These are phyloP conservation scores for Sebastes trivittatus DNA, from an alignment of 2,797 vertebrate species.

Conservation along the genomic window DNA sequence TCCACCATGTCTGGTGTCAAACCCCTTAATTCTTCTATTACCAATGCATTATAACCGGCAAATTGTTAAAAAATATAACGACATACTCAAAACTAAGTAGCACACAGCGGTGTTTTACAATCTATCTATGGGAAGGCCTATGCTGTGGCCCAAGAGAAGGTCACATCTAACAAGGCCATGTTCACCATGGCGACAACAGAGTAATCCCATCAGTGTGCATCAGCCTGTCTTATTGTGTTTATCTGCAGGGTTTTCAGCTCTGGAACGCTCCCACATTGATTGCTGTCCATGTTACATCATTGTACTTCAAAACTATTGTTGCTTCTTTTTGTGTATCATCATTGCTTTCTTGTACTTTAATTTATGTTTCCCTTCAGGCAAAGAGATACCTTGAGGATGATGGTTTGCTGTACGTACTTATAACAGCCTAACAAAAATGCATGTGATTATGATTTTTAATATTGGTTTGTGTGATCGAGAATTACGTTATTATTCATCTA, in stretches of 20 bases:
- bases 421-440: neutral
- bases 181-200: conserved; percentile 68
- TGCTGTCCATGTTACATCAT: conserved; percentile 23
- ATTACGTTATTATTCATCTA: neutral
- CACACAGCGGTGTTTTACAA: conserved; percentile 24
- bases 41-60: neutral
- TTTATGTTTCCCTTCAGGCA: neutral
- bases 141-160: conserved; percentile 58
- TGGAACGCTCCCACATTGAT: conserved; percentile 65
- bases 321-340: neutral
- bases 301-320: neutral
- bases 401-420: neutral
- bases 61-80: neutral
- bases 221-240: conserved; percentile 71
- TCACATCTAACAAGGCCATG: conserved; percentile 63
- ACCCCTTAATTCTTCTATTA: neutral
- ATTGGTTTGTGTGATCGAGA: neutral
- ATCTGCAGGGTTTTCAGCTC: conserved; percentile 64
- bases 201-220: conserved; percentile 77
- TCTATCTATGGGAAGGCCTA: conserved; percentile 40
- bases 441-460: neutral
- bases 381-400: neutral
- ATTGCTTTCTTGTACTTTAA: neutral
- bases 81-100: neutral
- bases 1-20: neutral